Conservation (phyloP, 2,113 vertebrate genomes). For the Lycocorax pyrrhopterus region DNA sequence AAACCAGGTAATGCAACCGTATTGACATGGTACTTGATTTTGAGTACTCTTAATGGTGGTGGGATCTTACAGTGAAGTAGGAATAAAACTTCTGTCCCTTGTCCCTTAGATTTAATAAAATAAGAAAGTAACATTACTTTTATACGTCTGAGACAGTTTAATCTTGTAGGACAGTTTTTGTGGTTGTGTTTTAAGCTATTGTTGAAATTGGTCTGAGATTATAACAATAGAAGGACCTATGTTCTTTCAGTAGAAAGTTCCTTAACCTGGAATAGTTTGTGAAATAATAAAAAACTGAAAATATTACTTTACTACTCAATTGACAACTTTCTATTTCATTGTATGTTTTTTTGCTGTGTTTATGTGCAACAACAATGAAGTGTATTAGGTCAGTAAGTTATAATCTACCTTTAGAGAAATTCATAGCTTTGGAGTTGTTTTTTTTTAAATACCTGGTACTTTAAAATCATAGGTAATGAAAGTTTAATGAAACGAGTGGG, state of each 20-base stretch:
- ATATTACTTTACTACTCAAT: neutral
- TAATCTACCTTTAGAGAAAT: neutral
- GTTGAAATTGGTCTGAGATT: neutral
- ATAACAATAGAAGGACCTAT: neutral
- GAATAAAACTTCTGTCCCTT: neutral
- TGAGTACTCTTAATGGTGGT: neutral
- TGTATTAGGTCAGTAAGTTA: neutral
- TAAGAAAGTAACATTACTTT: neutral
- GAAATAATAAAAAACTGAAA: neutral
- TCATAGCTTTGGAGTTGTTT: neutral
- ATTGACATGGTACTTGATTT: neutral
- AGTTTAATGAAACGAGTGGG: neutral
- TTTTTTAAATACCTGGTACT: neutral
- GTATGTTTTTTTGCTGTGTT: neutral
- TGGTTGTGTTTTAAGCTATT: neutral
- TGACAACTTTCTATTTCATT: neutral
- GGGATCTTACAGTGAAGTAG: neutral
- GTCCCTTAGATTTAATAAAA: neutral
- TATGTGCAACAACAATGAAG: neutral
- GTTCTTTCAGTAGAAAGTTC: neutral
- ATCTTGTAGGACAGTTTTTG: neutral
- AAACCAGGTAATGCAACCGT: constrained; percentile 81
- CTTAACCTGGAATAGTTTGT: neutral
- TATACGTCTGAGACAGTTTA: neutral
- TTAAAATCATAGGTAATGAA: neutral